Evolutionary conservation across 1,140 invertebrate species (phyloP).

Genomic region (Trissolcus basalis): DNA sequence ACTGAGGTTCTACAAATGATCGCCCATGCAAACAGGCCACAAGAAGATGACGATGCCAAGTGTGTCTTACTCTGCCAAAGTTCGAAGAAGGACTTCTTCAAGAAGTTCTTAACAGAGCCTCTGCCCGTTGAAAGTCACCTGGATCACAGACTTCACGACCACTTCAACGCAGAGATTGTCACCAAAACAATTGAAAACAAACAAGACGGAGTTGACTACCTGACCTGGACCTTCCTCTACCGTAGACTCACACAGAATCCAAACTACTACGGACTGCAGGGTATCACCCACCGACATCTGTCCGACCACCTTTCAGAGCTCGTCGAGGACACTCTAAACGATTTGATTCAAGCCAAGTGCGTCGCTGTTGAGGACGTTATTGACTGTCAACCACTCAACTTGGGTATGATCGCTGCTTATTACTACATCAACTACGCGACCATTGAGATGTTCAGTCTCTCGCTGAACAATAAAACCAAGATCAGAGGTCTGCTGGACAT

Average conservation of each 20-base stretch:
- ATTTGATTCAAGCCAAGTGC: slow-evolving; percentile 98
- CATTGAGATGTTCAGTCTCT: slow-evolving; percentile 98
- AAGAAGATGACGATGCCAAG: slow-evolving; percentile 93
- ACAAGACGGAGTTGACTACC: slow-evolving; percentile 99
- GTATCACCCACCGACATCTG: slow-evolving; percentile 96
- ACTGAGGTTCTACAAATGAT: slow-evolving; percentile 99
- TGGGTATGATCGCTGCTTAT: slow-evolving; percentile 99
- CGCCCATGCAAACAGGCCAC: slow-evolving; percentile 92
- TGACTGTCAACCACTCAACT: slow-evolving; percentile 95
- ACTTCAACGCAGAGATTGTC: slow-evolving; percentile 99
- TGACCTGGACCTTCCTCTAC: slow-evolving; percentile 99
- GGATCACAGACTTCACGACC: slow-evolving; percentile 98
- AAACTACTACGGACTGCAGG: slow-evolving; percentile 99
- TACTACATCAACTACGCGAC: slow-evolving; percentile 99
- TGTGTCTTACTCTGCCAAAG: slow-evolving; percentile 98
- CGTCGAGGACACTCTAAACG: slow-evolving; percentile 96
- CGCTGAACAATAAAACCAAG: slow-evolving; percentile 97
- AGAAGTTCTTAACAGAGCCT: slow-evolving; percentile 98
- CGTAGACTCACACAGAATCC: slow-evolving; percentile 98
- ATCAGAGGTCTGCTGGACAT: slow-evolving; percentile 98
- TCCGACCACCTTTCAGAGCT: slow-evolving; percentile 99
- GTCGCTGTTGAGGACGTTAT: slow-evolving; percentile 99
- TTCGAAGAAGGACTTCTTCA: slow-evolving; percentile 99
- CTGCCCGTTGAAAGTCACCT: slow-evolving; percentile 98
- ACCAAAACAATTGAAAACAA: slow-evolving; percentile 99